phyloP scores from a whole-genome alignment of 2,113 vertebrate species.

The Cyanoramphus novaezelandiae region DNA sequence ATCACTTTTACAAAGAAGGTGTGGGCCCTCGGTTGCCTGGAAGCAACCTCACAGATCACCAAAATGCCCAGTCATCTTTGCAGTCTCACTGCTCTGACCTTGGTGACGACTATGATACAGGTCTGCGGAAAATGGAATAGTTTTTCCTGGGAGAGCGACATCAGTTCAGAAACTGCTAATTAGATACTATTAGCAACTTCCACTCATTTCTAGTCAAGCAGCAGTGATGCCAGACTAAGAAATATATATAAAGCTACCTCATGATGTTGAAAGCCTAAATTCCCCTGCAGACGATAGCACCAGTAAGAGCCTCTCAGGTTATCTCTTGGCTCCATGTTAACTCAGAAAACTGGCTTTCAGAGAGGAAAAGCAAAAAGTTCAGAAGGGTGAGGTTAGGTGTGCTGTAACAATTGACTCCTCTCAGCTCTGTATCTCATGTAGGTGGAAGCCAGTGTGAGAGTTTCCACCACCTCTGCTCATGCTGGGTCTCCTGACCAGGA shows the following conservation, averaged over 20 bases:
- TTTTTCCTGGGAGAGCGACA: neutral
- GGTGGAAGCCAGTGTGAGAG: neutral
- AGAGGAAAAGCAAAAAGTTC: neutral
- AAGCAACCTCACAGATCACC: neutral
- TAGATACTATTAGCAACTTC: neutral
- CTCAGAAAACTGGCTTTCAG: neutral
- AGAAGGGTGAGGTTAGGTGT: neutral
- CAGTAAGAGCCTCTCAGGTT: neutral
- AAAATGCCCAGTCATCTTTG: neutral
- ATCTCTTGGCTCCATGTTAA: neutral
- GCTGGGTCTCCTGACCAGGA: neutral
- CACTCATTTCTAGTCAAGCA: neutral
- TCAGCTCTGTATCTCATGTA: neutral
- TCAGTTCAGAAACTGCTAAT: neutral
- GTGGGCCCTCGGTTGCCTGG: neutral
- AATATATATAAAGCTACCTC: neutral
- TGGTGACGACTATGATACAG: neutral
- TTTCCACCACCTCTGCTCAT: neutral
- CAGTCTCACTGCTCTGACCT: neutral
- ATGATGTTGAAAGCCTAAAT: neutral
- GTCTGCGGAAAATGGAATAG: neutral
- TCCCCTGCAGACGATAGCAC: neutral
- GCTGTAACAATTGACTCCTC: neutral
- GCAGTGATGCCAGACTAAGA: neutral
- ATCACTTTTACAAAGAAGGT: neutral